Conservation (phyloP, 2,113 vertebrate species). For the Bos javanicus region DNA sequence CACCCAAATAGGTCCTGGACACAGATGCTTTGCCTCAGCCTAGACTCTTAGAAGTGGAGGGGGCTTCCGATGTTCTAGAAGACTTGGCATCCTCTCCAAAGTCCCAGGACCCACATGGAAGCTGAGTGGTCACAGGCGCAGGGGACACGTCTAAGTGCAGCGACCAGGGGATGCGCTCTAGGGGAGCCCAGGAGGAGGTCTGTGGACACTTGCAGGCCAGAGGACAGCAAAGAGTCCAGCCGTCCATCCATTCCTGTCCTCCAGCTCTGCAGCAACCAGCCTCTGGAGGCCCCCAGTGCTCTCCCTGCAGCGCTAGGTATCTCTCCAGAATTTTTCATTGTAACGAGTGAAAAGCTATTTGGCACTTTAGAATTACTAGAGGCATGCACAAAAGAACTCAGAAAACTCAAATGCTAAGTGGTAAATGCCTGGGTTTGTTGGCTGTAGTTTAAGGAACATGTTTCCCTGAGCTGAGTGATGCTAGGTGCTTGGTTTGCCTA, state of each 20-base stretch:
- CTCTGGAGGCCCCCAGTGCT: fast-evolving
- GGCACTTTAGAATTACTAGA: background rate
- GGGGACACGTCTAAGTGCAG: background rate
- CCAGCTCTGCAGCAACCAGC: background rate
- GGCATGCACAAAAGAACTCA: background rate
- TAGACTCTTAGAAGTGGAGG: fast-evolving
- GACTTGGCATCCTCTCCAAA: no score
- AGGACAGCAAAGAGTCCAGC: fast-evolving
- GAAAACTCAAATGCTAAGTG: background rate
- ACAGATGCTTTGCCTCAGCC: background rate
- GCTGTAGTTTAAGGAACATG: fast-evolving
- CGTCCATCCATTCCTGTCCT: background rate
- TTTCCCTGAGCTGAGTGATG: no score
- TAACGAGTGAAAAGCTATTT: background rate
- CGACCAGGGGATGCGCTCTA: background rate
- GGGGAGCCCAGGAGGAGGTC: background rate
- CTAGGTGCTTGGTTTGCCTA: no score
- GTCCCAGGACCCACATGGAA: background rate
- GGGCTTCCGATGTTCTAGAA: background rate
- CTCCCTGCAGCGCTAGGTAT: fast-evolving
- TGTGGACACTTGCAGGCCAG: background rate
- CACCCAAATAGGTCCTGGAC: background rate
- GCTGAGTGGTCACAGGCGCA: background rate
- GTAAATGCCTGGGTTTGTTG: background rate
- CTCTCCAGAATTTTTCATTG: background rate